Base-by-base conservation (phyloP, 2,113 vertebrate genomes). In the Oceanites oceanicus region DNA sequence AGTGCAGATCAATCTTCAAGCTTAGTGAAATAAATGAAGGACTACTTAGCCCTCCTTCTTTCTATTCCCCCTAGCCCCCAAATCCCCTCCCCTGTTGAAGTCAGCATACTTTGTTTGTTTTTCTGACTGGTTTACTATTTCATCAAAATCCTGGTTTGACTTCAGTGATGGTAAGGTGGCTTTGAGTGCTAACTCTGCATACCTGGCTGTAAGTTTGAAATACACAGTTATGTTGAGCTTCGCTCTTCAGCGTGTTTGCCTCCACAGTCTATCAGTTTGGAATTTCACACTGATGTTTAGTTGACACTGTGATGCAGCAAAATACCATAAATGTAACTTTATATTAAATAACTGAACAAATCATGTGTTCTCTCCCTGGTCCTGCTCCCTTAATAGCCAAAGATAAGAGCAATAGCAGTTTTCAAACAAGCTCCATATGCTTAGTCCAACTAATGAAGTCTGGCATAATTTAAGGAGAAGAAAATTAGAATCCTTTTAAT, bases 1-100 rank as follows among this genome's bases (percentile, higher is more conserved):
- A 59, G 85, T 36, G 26, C 32, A 65, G 93, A 97, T 95, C 95
- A 93, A 40, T 94, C 92, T 96, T 80, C 83, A 92, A 79, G 87
- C 34, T 74, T 92, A 93, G 80, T 3, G 11, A 75, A 88, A 94
- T 93, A 94, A 87, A 96, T 88, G 61, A 92, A 92, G 89, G 66
- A 62, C 81, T 88, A 55, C 67, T 91, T 90, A 75, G 74, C 40
- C 61, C 73, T 94, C 68, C 45, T 90, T 56, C 93, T 91, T 86
- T 89, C 89, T 68, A 32, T 83, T 86, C 55, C 50, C 18, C 44
- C 58, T 44, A 68, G 44, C 38, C 70, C 44, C 25, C 30, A 58
- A 27, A 83, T 93, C 45, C 50, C 59, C 58, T 94, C 77, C 53
- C 61, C 32, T 70, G 45, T 29, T 92, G 53, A 72, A 75, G 73